Evolutionary conservation across 2,797 vertebrate species (phyloP).

Genomic region (Halcyon smyrnensis): DNA sequence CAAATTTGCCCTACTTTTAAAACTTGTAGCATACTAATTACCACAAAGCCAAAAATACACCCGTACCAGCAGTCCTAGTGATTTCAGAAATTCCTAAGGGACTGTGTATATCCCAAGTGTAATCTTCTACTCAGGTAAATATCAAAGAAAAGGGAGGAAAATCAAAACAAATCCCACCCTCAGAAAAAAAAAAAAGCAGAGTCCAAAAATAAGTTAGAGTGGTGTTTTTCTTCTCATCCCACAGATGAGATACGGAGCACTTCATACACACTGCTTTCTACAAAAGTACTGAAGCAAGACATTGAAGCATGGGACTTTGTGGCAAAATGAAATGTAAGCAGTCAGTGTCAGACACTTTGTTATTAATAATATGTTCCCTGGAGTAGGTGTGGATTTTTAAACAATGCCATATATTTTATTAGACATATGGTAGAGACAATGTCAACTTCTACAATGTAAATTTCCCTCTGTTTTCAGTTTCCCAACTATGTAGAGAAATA

Average conservation of each 20-base stretch:
- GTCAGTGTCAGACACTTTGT: not conserved
- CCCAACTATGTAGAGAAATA: not conserved
- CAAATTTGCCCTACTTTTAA: not conserved
- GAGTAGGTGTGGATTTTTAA: not conserved
- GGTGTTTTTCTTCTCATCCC: not conserved
- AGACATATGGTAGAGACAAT: not conserved
- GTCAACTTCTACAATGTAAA: not conserved
- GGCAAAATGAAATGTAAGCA: conserved; percentile 13
- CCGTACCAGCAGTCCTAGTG: not conserved
- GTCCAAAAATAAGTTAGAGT: not conserved
- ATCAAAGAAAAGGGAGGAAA: not conserved
- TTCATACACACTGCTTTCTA: not conserved
- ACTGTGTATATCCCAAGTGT: not conserved
- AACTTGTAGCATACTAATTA: not conserved
- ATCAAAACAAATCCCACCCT: not conserved
- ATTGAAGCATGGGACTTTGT: not conserved
- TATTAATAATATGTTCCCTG: not conserved
- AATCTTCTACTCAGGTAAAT: not conserved
- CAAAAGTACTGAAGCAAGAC: not conserved
- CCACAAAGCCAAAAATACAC: not conserved
- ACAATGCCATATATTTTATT: not conserved
- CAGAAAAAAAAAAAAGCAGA: not conserved
- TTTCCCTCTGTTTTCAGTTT: not conserved
- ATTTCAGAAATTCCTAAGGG: not conserved
- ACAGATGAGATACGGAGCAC: not conserved